Base-by-base conservation (phyloP, 2,797 vertebrate species). In the Cichlasoma orientale region DNA sequence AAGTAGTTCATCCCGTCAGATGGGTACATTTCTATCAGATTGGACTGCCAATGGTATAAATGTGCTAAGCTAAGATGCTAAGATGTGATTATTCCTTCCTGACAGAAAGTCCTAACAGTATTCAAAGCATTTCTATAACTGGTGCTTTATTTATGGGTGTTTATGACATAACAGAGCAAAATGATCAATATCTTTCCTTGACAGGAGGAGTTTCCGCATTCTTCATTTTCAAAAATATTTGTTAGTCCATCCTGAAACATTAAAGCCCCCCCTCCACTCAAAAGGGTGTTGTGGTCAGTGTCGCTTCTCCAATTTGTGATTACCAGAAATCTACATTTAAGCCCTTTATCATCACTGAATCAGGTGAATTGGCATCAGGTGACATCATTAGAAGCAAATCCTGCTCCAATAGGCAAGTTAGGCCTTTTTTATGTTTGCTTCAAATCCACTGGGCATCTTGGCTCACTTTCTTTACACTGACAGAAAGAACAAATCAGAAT, bases 91-190 rank as follows among this genome's bases (percentile, higher is more conserved):
- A 44, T 63, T 58, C 36, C 23, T 23, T 56, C 23, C 53, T 71
- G 55, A 52, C 33, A 70, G 19, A 73, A 27, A 54, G n/a, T n/a
- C 8, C 23, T 66, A 0, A 23, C 57, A 86, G 57, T 13, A 78
- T 76, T 76, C 10, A 41, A 72, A 71, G 66, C 38, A 74, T 56
- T 66, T 73, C 27, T 68, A 16, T 16, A 52, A 50, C 58, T 66
- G 38, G 14, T 58, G 10, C 12, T 79, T 86, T 71, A 72, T 82
- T 82, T 55, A 61, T 9, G 3, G 21, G 4, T 25, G 74, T 66
- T 74, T 82, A 54, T 79, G 63, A 71, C 9, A 53, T 73, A 63
- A 72, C 61, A 47, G 31, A 71, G 25, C 13, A 52, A 53, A 63
- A 74, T 73, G 44, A 53, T 80, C 41, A 56, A 68, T 76, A 10